Conservation (phyloP, 2,797 vertebrate species). For the Tapera naevia region DNA sequence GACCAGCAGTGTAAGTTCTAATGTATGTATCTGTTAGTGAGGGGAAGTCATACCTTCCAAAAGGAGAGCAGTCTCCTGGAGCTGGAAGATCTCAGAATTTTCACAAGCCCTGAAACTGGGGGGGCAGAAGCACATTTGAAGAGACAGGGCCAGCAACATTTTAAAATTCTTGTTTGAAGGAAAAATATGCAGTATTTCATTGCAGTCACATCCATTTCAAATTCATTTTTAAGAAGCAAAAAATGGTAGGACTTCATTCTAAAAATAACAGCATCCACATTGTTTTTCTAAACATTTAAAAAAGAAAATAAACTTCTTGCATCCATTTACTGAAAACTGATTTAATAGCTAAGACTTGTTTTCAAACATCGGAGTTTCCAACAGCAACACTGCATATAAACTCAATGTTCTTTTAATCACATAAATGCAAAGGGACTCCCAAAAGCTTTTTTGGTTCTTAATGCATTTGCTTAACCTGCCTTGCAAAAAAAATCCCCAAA, state of each 20-base stretch:
- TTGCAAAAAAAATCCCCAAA: neutral
- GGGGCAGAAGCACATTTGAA: neutral
- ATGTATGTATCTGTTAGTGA: neutral
- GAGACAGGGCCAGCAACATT: neutral
- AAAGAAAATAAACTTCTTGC: conserved; percentile 33
- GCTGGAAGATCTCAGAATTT: neutral
- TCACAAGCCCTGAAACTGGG: neutral
- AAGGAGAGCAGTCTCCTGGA: neutral
- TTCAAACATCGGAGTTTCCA: conserved; percentile 48
- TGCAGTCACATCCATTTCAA: neutral
- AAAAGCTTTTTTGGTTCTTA: conserved; percentile 43
- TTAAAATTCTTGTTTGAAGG: neutral
- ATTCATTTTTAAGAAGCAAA: neutral
- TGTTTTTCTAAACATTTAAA: conserved; percentile 44
- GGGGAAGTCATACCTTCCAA: neutral
- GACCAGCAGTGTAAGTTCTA: neutral
- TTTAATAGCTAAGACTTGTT: conserved; percentile 61
- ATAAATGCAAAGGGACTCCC: conserved; percentile 63
- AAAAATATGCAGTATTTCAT: conserved; percentile 28
- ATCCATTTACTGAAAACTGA: conserved; percentile 50
- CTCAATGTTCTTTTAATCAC: conserved; percentile 52
- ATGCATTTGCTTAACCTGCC: conserved; percentile 50
- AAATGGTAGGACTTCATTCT: neutral
- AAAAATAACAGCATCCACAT: conserved; percentile 7
- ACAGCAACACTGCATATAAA: conserved; percentile 50